phyloP scores from a whole-genome alignment of 2,888 invertebrate genomes.

The Azorinus chamasolen region DNA sequence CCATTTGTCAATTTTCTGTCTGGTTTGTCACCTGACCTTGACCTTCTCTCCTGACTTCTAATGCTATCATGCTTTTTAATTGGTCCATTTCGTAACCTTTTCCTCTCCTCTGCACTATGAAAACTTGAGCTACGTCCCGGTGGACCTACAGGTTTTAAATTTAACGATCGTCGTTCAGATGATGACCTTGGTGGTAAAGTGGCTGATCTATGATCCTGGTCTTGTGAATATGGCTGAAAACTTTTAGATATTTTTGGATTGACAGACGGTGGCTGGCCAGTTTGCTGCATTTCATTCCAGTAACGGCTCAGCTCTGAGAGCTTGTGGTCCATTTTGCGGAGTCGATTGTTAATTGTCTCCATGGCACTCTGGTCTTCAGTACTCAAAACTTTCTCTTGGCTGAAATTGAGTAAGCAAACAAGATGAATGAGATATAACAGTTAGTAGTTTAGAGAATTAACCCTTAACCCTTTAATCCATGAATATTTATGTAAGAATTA shows the following conservation, averaged over 20 bases:
- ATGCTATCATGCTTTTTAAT: conserved; percentile 49
- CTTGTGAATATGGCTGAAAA: conserved; percentile 42
- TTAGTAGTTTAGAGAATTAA: no score
- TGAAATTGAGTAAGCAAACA: conserved; percentile 42
- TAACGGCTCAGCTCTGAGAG: conserved; percentile 77
- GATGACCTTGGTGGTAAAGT: conserved; percentile 50
- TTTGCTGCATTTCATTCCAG: conserved; percentile 80
- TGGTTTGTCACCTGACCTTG: conserved; percentile 22
- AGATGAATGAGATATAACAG: background rate
- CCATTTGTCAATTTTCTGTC: conserved; percentile 35
- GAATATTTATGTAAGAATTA: no score
- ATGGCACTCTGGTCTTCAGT: conserved; percentile 79
- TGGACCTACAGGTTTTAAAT: conserved; percentile 29
- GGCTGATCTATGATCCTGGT: conserved; percentile 32
- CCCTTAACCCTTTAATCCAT: no score
- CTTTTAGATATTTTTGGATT: conserved; percentile 59
- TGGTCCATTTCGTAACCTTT: conserved; percentile 42
- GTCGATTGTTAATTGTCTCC: conserved; percentile 77
- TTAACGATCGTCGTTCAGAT: conserved; percentile 45
- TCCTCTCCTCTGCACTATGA: conserved; percentile 30
- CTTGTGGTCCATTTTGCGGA: conserved; percentile 79
- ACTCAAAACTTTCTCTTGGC: conserved; percentile 69
- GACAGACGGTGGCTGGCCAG: conserved; percentile 62
- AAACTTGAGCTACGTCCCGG: conserved; percentile 49
- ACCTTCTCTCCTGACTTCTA: conserved; percentile 26